Evolutionary conservation across 2,113 vertebrate genomes (phyloP).

Genomic region (Deroptyus accipitrinus): DNA sequence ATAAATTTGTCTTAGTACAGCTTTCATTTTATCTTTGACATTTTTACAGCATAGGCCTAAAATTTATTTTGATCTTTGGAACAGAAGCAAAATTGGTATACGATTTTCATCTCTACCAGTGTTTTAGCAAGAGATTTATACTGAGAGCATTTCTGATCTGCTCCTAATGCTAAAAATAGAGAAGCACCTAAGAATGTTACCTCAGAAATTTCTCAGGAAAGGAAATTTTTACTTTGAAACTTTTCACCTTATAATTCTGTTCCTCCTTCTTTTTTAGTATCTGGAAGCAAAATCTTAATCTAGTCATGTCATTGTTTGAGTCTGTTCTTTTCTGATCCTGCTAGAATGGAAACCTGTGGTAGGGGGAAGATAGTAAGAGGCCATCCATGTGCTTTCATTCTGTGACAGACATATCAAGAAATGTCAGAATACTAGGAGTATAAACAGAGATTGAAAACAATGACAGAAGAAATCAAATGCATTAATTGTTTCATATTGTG

Average conservation of each 20-base stretch:
- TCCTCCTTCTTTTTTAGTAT: background rate
- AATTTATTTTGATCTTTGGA: conserved; percentile 33
- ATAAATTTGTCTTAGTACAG: background rate
- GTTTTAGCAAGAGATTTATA: background rate
- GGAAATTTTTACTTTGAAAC: background rate
- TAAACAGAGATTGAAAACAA: background rate
- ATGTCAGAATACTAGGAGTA: background rate
- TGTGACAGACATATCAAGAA: background rate
- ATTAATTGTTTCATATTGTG: background rate
- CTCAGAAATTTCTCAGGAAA: background rate
- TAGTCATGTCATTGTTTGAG: background rate
- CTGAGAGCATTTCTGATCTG: background rate
- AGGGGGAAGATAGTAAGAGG: background rate
- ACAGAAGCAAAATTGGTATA: background rate
- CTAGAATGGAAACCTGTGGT: background rate
- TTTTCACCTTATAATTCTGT: background rate
- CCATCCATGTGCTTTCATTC: background rate
- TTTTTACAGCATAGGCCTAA: conserved; percentile 24
- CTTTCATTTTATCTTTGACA: background rate
- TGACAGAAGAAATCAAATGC: background rate
- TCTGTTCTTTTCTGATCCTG: background rate
- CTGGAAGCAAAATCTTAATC: background rate
- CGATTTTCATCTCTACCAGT: background rate
- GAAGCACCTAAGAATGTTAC: background rate
- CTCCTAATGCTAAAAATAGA: background rate